Evolutionary conservation across 2,888 invertebrate species (phyloP).

Genomic region (Drosophila borealis): DNA sequence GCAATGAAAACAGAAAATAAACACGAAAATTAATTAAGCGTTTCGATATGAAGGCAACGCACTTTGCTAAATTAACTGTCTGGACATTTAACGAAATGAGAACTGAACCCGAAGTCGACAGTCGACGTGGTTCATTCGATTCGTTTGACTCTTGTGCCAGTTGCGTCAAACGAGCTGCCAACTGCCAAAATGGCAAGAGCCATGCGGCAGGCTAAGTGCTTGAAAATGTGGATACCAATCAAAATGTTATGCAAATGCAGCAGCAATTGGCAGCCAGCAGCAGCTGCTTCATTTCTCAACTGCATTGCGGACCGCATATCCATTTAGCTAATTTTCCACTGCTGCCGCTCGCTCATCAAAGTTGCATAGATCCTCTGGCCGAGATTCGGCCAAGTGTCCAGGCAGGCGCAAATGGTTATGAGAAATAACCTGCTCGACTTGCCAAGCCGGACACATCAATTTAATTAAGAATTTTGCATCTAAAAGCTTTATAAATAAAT

Average conservation of each 20-base stretch:
- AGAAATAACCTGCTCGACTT: neutral
- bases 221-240: constrained; percentile 58
- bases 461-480: constrained; percentile 36
- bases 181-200: constrained; percentile 32
- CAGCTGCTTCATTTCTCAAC: constrained; percentile 49
- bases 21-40: constrained; percentile 56
- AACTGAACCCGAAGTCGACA: constrained; percentile 21
- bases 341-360: constrained; percentile 54
- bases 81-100: constrained; percentile 24
- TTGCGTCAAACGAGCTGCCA: constrained; percentile 45
- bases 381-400: constrained; percentile 35
- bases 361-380: constrained; percentile 55
- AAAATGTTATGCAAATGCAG: constrained; percentile 69
- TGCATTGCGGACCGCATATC: constrained; percentile 64
- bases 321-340: constrained; percentile 61
- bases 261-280: constrained; percentile 33
- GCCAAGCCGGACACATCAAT: constrained; percentile 33
- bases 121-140: constrained; percentile 22
- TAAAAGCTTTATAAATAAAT: constrained; percentile 45
- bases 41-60: constrained; percentile 38
- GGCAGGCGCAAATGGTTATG: no score
- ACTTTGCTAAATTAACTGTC: constrained; percentile 69
- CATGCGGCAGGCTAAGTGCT: constrained; percentile 42
- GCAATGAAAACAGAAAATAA: constrained; percentile 67
- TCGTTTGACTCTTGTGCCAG: constrained; percentile 39